Conservation (phyloP, 2,797 vertebrate genomes). For the Rhabdophis nuchalis region DNA sequence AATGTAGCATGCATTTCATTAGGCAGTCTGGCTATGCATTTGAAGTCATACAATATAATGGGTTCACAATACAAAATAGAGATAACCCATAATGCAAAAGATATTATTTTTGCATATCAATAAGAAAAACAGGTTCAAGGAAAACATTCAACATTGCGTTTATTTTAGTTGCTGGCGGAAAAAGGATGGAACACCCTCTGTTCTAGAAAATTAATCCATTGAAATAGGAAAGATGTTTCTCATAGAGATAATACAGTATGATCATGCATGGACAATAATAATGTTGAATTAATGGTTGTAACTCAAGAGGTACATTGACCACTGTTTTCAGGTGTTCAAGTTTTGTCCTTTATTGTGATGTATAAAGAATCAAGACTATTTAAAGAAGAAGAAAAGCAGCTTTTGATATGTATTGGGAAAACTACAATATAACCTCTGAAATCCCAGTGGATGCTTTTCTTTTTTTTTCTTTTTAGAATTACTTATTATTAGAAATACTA, state of each 20-base stretch:
- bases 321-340: not conserved
- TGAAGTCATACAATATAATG: not conserved
- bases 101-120: not conserved
- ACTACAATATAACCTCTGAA: not conserved
- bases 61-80: constrained; percentile 10
- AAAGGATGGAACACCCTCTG: constrained; percentile 28
- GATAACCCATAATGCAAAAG: not conserved
- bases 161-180: constrained; percentile 2
- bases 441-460: not conserved
- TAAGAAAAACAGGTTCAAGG: not conserved
- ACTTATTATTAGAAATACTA: not conserved
- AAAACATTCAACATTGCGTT: not conserved
- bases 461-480: not conserved
- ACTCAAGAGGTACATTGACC: not conserved
- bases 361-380: not conserved
- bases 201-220: constrained; percentile 35
- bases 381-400: not conserved
- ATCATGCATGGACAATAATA: constrained; percentile 23
- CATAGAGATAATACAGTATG: constrained; percentile 31
- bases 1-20: not conserved
- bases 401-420: not conserved
- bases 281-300: not conserved
- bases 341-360: not conserved
- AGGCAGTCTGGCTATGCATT: not conserved
- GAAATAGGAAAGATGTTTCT: constrained; percentile 29